Evolutionary conservation across 2,888 invertebrate genomes (phyloP), one percentile per base, ranked within the genome.

Genomic region (Mythimna vitellina): DNA sequence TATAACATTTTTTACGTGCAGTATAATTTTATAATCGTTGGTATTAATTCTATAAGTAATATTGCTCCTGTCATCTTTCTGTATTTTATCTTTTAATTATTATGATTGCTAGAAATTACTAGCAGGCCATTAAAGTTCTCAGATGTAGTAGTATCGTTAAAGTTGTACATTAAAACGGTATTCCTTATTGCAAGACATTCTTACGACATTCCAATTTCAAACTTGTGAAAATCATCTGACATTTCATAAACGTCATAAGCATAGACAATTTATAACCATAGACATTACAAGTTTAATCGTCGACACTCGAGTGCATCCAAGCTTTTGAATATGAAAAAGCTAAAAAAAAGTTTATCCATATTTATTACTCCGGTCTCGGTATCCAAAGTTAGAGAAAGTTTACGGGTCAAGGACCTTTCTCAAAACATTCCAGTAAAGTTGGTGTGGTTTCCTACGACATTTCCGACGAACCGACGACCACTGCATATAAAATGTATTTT

Each of bases 401-500:
- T 89, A 66, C 85, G 90, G 93, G 93, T 93, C 92, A 93, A 92
- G 91, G 91, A 89, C 92, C 93, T 83, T 72, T 83, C 88, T 90
- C 87, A 83, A 88, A 91, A 91, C 89, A 90, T 90, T 90, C 88
- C 84, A 83, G 87, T 78, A 75, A 88, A 91, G 89, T 90, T 89
- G 74, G 78, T 78, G 69, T 73, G 72, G 74, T 73, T 70, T 70
- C 60, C 67, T 70, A 65, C 80, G 53, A 67, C 51, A 68, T 69
- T 80, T 57, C 68, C 60, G 64, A 83, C 65, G 61, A 58, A n/a
- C 5, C 56, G 54, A 83, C 65, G 64, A 63, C 49, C 7, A 29
- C 17, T 74, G 76, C 74, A 73, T 64, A 22, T 65, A 49, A 58
- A 67, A 58, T 61, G 38, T 42, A 57, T 69, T 65, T 62, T 53